Evolutionary conservation across 2,888 invertebrate genomes (phyloP), one percentile per base, ranked within the genome.

Genomic region (Arge pagana): DNA sequence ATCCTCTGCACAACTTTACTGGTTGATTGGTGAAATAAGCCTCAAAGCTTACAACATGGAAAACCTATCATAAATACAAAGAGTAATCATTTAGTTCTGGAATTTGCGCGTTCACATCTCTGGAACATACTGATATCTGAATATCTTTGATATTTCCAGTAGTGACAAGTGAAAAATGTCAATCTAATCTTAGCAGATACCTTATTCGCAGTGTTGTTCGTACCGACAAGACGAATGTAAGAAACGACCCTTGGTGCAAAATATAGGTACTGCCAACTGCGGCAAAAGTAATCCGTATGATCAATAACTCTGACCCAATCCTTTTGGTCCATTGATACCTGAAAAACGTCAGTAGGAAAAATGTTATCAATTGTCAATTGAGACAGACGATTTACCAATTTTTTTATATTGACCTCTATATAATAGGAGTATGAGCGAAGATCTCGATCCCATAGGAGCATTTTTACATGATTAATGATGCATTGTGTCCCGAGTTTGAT

Each of bases 181-280:
- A 10, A 15, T n/a, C 7, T 10, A 16, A 26, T 15, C 8, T 18
- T n/a, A n/a, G n/a, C 33, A 45, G 49, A 18, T 68, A 88, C 94
- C 80, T 93, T 88, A 77, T 96, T 96, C 19, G 94, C 92, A 11
- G 96, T 95, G 76, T 97, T 97, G 76, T 94, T 90, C 15, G 96
- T 96, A 63, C 98, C 97, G 48, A 90, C 86, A 54, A 91, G 79
- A 63, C 85, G 84, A 61, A 92, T 87, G 74, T 84, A 92, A 78
- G 88, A 89, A 56, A 96, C 93, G 48, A 97, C 96, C 53, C 93
- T 79, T 26, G 91, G 85, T 62, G 87, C 85, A 78, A 99, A 99
- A 80, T 92, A 96, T 41, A 99, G 83, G 73, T 87, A 88, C 80
- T 99, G 99, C 94, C 95, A 96, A 13, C 96, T 96, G 54, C 99